Percentiles rank a stretch among this genome's conserved stretches.
phyloP scores from a whole-genome alignment of 1,140 invertebrate genomes.

The Diorhabda carinulata region DNA sequence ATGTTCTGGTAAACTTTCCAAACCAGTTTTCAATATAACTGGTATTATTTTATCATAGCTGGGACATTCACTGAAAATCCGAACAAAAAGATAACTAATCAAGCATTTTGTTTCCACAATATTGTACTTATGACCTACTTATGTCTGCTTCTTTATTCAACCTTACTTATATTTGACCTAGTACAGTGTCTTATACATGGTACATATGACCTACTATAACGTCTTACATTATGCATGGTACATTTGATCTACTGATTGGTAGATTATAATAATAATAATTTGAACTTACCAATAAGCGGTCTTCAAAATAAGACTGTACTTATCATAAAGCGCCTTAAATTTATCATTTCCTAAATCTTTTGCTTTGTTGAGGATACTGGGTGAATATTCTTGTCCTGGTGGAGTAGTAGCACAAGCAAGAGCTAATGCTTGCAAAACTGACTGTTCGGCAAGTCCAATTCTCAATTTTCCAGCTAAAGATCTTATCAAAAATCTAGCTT shows the following conservation, averaged over 20 bases:
- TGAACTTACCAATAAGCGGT: constrained; percentile 81
- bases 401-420: constrained; percentile 75
- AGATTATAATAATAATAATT: not conserved
- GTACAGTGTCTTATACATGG: no score
- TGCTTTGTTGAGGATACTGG: constrained; percentile 59
- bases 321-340: constrained; percentile 79
- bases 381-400: constrained; percentile 63
- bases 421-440: constrained; percentile 87
- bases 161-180: no score
- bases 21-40: constrained; percentile 73
- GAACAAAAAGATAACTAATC: constrained; percentile 3
- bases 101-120: no score
- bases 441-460: constrained; percentile 96
- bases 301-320: constrained; percentile 77
- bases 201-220: no score
- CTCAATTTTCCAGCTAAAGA: constrained; percentile 91
- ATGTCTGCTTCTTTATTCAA: no score
- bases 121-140: no score
- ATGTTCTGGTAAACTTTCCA: constrained; percentile 71
- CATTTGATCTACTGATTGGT: no score
- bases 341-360: constrained; percentile 61
- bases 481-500: constrained; percentile 90
- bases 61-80: constrained; percentile 81
- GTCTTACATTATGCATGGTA: no score
- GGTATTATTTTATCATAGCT: constrained; percentile 88